Percentiles rank a stretch among this genome's conserved stretches.
Evolutionary conservation across 2,888 invertebrate genomes (phyloP).

Genomic region (Phyto melanocephala): DNA sequence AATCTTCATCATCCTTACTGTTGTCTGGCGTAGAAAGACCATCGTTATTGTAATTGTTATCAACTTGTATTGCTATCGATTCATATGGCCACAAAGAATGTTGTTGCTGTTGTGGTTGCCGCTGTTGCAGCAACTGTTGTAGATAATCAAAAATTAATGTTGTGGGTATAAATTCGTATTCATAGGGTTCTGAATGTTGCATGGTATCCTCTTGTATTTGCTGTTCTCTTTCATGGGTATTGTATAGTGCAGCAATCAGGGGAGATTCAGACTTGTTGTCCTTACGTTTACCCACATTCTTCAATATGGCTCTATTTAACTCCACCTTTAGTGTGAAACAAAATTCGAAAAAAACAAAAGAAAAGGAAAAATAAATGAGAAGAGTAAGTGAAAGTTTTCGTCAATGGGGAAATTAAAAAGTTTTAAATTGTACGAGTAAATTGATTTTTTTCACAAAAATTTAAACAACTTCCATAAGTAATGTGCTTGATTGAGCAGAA

Average conservation of each 20-base stretch:
- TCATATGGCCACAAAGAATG: slow-evolving; percentile 54
- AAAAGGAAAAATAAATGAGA: slow-evolving; percentile 12
- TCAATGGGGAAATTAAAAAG: slow-evolving; percentile 57
- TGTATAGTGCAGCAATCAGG: slow-evolving; percentile 58
- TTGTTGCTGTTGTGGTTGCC: slow-evolving; percentile 62
- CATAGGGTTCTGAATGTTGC: slow-evolving; percentile 62
- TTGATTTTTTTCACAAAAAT: not conserved
- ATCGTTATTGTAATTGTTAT: slow-evolving; percentile 67
- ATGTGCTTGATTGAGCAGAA: slow-evolving; percentile 19
- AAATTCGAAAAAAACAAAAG: slow-evolving; percentile 20
- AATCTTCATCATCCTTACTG: slow-evolving; percentile 44
- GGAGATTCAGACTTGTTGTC: slow-evolving; percentile 65
- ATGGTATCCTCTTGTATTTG: slow-evolving; percentile 48
- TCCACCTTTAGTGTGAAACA: slow-evolving; percentile 79
- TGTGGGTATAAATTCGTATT: slow-evolving; percentile 65
- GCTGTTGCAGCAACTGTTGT: slow-evolving; percentile 57
- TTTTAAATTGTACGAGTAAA: slow-evolving; percentile 26
- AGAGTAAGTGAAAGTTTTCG: slow-evolving; percentile 18
- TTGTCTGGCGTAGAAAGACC: not conserved
- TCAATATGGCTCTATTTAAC: slow-evolving; percentile 86
- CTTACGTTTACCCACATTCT: slow-evolving; percentile 87
- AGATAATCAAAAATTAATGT: slow-evolving; percentile 68
- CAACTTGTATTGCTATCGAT: slow-evolving; percentile 54
- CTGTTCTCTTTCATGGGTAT: slow-evolving; percentile 58
- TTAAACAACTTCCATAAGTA: not conserved